Conservation (phyloP, 2,113 vertebrate genomes). For the Boleophthalmus pectinirostris region DNA sequence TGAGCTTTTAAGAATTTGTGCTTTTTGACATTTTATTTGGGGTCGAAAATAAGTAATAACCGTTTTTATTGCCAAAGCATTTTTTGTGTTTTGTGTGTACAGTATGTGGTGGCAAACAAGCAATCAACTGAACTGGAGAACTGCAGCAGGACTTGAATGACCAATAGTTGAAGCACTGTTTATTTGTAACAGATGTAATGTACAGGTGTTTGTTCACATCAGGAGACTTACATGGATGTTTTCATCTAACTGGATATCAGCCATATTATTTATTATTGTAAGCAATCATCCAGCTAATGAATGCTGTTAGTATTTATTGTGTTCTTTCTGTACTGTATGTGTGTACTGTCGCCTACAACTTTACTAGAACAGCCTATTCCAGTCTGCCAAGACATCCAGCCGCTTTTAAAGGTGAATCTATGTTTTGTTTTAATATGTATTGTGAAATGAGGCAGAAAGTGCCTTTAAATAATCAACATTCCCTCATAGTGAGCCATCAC, state of each 20-base stretch:
- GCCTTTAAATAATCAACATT: slow-evolving; percentile 72
- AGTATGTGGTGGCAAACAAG: slow-evolving; percentile 28
- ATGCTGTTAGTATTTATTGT: slow-evolving; percentile 43
- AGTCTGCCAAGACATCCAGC: slow-evolving; percentile 41
- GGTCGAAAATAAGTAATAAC: slow-evolving; percentile 34
- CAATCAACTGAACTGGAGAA: slow-evolving; percentile 3
- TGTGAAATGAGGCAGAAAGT: slow-evolving; percentile 72
- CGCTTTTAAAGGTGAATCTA: slow-evolving; percentile 45
- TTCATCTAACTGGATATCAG: slow-evolving; percentile 62
- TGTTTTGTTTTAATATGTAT: slow-evolving; percentile 41
- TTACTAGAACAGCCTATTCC: slow-evolving; percentile 17
- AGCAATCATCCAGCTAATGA: slow-evolving; percentile 39
- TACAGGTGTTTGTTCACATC: slow-evolving; percentile 7
- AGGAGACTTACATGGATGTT: slow-evolving; percentile 19
- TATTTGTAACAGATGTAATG: slow-evolving; percentile 4
- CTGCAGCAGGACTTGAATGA: neutral
- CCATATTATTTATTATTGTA: slow-evolving; percentile 60
- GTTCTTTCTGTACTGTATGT: slow-evolving; percentile 38
- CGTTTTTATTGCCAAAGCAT: slow-evolving; percentile 62
- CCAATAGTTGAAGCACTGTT: neutral
- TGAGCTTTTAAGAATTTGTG: slow-evolving; percentile 40
- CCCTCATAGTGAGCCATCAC: slow-evolving; percentile 56
- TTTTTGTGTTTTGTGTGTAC: slow-evolving; percentile 20
- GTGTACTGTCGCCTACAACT: slow-evolving; percentile 12
- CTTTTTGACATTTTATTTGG: slow-evolving; percentile 37